Conservation (phyloP, 2,113 vertebrate species). For the Atractosteus spatula region DNA sequence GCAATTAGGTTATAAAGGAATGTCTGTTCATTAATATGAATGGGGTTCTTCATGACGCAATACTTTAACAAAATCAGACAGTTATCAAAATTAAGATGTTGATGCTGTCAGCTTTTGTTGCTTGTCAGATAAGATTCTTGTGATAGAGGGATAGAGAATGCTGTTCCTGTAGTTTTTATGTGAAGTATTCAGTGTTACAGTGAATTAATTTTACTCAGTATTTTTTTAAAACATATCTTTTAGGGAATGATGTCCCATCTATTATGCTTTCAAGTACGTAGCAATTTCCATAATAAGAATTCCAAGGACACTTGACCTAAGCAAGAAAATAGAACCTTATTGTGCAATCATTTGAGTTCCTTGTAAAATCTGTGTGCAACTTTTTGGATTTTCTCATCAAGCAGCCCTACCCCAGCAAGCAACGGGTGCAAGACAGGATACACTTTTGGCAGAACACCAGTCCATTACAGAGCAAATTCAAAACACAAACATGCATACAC, state of each 20-base stretch:
- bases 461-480: background rate
- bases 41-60: slow-evolving; percentile 59
- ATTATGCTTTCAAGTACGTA: slow-evolving; percentile 8
- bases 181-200: background rate
- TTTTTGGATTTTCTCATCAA: background rate
- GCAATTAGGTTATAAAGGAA: slow-evolving; percentile 69
- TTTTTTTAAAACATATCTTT: background rate
- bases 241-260: background rate
- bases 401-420: no score
- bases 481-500: background rate
- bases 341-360: background rate
- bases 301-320: background rate
- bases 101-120: slow-evolving; percentile 55
- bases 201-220: background rate
- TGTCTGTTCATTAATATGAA: slow-evolving; percentile 62
- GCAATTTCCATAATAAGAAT: background rate
- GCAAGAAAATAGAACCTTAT: slow-evolving; percentile 11
- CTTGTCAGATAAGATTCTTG: slow-evolving; percentile 51
- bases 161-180: background rate
- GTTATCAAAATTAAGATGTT: slow-evolving; percentile 58
- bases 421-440: no score
- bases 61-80: slow-evolving; percentile 61
- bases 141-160: slow-evolving; percentile 6
- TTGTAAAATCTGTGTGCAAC: no score
- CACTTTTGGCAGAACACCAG: no score